Evolutionary conservation across 1,140 invertebrate species (phyloP).

Genomic region (Anastatus disparis): DNA sequence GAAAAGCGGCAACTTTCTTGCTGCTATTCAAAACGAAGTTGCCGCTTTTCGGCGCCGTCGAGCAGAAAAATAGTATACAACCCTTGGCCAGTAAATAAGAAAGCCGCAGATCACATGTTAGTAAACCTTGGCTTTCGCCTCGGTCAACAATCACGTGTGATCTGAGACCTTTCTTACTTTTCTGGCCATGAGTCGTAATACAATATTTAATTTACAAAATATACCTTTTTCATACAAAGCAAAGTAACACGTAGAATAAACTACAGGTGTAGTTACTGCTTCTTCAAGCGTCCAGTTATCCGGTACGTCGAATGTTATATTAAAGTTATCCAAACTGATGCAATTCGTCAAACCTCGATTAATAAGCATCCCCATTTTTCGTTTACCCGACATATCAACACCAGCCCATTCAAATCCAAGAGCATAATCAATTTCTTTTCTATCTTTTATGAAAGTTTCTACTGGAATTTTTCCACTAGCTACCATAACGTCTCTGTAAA

Average conservation of each 20-base stretch:
- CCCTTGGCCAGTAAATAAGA: too few relatives aligned
- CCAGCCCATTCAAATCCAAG: constrained; percentile 80
- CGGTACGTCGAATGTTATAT: constrained; percentile 82
- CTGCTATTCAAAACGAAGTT: too few relatives aligned
- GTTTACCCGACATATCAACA: constrained; percentile 60
- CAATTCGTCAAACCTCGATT: constrained; percentile 66
- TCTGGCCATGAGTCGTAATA: too few relatives aligned
- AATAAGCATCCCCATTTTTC: constrained; percentile 76
- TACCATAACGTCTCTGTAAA: constrained; percentile 80
- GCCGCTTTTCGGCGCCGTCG: too few relatives aligned
- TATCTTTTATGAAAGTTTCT: not conserved
- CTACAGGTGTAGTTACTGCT: constrained; percentile 87
- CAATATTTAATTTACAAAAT: too few relatives aligned
- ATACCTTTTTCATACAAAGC: constrained; percentile 72
- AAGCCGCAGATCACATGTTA: too few relatives aligned
- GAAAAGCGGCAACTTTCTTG: too few relatives aligned
- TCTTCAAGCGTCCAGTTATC: constrained; percentile 86
- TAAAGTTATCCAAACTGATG: constrained; percentile 66
- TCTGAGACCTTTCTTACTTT: too few relatives aligned
- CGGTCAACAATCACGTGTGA: too few relatives aligned
- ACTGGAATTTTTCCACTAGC: constrained; percentile 75
- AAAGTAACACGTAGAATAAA: constrained; percentile 87
- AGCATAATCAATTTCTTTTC: constrained; percentile 72
- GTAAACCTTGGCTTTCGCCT: too few relatives aligned
- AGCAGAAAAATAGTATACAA: too few relatives aligned